Evolutionary conservation across 2,113 vertebrate genomes (phyloP).

Genomic region (Edolisoma coerulescens): DNA sequence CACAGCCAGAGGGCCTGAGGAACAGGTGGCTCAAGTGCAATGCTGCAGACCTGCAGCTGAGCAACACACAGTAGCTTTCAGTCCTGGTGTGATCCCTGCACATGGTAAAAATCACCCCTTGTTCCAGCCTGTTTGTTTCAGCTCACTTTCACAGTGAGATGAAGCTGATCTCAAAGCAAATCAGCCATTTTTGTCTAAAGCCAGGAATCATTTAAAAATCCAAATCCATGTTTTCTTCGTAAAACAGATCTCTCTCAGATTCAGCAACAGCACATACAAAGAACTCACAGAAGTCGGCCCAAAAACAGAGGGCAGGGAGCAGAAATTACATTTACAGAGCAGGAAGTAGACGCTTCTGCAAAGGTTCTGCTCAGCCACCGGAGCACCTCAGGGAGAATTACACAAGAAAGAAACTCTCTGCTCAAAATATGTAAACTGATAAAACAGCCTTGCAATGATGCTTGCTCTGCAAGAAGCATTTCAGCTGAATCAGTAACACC

Average conservation of each 20-base stretch:
- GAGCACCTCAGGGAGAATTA: conserved; percentile 32
- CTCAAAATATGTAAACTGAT: conserved; percentile 63
- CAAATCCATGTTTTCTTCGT: background rate
- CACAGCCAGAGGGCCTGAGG: background rate
- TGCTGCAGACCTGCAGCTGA: background rate
- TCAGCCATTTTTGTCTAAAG: background rate
- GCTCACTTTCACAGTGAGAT: background rate
- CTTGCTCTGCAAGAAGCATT: conserved; percentile 50
- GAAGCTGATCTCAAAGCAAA: background rate
- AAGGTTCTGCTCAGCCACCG: conserved; percentile 3
- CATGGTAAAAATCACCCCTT: background rate
- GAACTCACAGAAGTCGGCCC: background rate
- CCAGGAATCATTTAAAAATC: background rate
- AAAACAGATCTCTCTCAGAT: background rate
- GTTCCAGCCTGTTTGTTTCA: background rate
- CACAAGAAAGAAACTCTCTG: conserved; percentile 29
- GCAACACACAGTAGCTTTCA: background rate
- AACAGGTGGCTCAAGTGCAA: background rate
- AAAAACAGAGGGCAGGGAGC: background rate
- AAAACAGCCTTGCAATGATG: conserved; percentile 63
- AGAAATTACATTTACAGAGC: conserved; percentile 33
- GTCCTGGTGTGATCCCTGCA: background rate
- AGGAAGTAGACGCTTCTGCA: conserved; percentile 24
- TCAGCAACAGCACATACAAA: background rate
- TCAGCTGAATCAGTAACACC: conserved; percentile 52